phyloP scores from a whole-genome alignment of 2,888 invertebrate species.

The Gari tellinella region DNA sequence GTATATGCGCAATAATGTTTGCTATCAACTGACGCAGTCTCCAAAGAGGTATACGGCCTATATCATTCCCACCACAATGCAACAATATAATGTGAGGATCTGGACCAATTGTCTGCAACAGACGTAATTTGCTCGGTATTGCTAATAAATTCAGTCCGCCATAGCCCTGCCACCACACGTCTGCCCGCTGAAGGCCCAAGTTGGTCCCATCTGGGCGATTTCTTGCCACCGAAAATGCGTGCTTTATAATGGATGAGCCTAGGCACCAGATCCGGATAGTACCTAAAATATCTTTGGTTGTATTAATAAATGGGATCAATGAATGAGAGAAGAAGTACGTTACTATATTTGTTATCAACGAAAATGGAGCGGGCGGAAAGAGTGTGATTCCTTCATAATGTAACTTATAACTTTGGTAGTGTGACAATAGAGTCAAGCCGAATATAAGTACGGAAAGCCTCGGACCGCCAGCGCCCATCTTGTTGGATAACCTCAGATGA shows the following conservation, averaged over 20 bases:
- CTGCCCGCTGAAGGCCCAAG: not conserved
- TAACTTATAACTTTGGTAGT: not conserved
- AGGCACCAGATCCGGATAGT: conserved; percentile 1
- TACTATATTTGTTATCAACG: no score
- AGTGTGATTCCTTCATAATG: not conserved
- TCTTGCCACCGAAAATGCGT: not conserved
- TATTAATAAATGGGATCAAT: no score
- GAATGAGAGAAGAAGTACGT: no score
- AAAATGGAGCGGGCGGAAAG: not conserved
- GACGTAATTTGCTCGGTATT: not conserved
- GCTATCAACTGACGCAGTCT: not conserved
- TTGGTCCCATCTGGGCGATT: not conserved
- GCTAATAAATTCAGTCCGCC: conserved; percentile 3
- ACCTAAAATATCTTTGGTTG: not conserved
- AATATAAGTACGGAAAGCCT: conserved; percentile 22
- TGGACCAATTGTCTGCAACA: not conserved
- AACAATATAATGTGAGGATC: conserved; percentile 6
- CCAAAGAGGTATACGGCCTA: not conserved
- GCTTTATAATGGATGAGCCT: conserved; percentile 8
- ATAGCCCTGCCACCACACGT: conserved; percentile 24
- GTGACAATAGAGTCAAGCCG: not conserved
- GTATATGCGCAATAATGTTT: not conserved
- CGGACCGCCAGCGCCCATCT: conserved; percentile 35
- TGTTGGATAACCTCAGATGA: conserved; percentile 17
- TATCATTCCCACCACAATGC: conserved; percentile 31